Evolutionary conservation across 2,797 vertebrate genomes (phyloP), one percentile per base, ranked within the genome.

Genomic region (Gymnothorax javanicus): DNA sequence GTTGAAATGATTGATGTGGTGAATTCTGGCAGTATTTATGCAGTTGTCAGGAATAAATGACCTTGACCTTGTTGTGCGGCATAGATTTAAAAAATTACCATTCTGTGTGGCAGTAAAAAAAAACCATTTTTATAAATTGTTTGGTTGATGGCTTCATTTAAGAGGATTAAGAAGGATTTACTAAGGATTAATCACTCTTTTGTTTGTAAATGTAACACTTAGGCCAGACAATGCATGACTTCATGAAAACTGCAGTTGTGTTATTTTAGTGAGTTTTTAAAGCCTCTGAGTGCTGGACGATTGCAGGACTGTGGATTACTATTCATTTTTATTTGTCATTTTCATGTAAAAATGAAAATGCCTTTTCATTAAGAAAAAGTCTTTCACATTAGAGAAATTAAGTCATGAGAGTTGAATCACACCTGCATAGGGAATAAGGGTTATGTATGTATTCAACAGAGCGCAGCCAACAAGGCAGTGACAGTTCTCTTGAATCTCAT

Each of bases 1-100:
- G 91, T 91, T 87, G 91, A 85, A 81, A 91, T 91, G 79, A 89
- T 89, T 85, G 86, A 87, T 91, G 88, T 91, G 89, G 88, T 86
- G 89, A 86, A 85, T 23, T 69, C 79, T 88, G 85, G 88, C 81
- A 84, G 54, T 87, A 84, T 88, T 1, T 69, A 9, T 33, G 25
- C 71, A 57, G 69, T 15, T 17, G n/a, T 11, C 43, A 64, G 57
- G 54, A 85, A 9, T 9, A 17, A 84, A n/a, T 56, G 57, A 77
- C 84, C 50, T 27, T 87, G 50, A 12, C 56, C 58, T 50, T 52
- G 59, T 20, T 4, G 60, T 69, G 60, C 25, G 57, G 59, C 52
- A 73, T 27, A 33, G 17, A 83, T 67, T 75, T 27, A 33, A 11
- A 12, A 52, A 20, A 77, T 77, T 17, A 85, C 69, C 85, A 73